Evolutionary conservation across 2,888 invertebrate genomes (phyloP).

Genomic region (Cyclophora punctaria): DNA sequence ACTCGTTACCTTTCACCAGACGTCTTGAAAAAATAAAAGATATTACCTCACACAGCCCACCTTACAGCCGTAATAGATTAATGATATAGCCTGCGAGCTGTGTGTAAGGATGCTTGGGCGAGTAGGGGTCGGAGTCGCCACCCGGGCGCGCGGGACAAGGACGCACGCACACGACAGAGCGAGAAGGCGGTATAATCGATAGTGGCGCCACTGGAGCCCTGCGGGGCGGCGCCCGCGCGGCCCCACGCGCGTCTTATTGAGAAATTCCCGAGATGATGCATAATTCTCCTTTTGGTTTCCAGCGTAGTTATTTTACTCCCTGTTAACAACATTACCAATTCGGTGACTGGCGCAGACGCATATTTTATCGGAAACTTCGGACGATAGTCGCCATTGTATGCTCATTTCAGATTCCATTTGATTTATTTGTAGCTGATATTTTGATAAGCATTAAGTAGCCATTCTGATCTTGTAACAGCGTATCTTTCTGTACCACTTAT

Average conservation of each 20-base stretch:
- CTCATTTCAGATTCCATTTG: constrained; percentile 36
- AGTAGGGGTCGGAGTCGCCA: constrained; percentile 31
- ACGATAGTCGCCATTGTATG: constrained; percentile 31
- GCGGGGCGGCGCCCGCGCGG: constrained; percentile 65
- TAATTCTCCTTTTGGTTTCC: constrained; percentile 66
- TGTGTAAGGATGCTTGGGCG: constrained; percentile 50
- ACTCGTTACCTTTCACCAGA: constrained; percentile 60
- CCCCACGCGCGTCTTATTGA: constrained; percentile 72
- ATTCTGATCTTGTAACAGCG: no score
- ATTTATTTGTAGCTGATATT: constrained; percentile 38
- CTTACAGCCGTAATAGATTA: constrained; percentile 66
- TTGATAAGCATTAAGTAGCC: constrained; percentile 8
- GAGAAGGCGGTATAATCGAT: constrained; percentile 43
- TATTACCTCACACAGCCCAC: constrained; percentile 51
- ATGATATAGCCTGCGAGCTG: constrained; percentile 64
- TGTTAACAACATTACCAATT: constrained; percentile 73
- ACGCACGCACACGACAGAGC: constrained; percentile 23
- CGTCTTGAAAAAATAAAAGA: constrained; percentile 42
- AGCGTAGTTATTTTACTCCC: constrained; percentile 63
- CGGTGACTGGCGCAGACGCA: constrained; percentile 62
- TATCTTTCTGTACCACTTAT: no score
- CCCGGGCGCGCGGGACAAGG: constrained; percentile 43
- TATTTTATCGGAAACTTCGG: constrained; percentile 49
- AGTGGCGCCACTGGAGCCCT: constrained; percentile 60
- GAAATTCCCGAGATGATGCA: constrained; percentile 71